These are phyloP conservation scores for Cataglyphis altisquamis DNA, from an alignment of 2,888 invertebrate genomes.

Conservation along the genomic window DNA sequence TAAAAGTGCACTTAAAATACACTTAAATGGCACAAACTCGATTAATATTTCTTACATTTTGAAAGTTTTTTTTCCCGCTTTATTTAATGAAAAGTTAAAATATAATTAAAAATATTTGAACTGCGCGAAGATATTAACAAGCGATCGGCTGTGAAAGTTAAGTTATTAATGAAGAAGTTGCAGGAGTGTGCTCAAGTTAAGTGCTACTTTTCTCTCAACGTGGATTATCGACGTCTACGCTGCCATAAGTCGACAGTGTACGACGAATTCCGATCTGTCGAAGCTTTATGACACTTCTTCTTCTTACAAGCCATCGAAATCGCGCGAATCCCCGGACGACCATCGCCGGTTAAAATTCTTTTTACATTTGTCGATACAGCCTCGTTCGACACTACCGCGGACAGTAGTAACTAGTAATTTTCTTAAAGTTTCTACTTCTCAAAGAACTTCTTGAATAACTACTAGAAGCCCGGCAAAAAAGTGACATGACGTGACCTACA, in stretches of 20 bases:
- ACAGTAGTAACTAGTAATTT: constrained; percentile 37
- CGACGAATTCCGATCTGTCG: constrained; percentile 2
- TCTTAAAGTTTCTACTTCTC: constrained; percentile 50
- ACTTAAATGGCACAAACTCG: neutral
- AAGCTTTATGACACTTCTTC: constrained; percentile 54
- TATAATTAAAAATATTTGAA: neutral
- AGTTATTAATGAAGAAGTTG: constrained; percentile 37
- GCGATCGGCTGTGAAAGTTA: constrained; percentile 28
- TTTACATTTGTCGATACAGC: constrained; percentile 30
- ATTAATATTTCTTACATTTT: neutral
- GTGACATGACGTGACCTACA: constrained; percentile 18
- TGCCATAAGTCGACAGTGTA: constrained; percentile 6
- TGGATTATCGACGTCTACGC: constrained; percentile 42
- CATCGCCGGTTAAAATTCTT: constrained; percentile 37
- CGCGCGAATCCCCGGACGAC: constrained; percentile 42
- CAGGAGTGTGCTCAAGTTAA: constrained; percentile 10
- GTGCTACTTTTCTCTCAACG: constrained; percentile 26
- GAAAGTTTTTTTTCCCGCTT: neutral
- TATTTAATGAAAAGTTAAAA: constrained; percentile 5
- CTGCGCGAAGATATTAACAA: constrained; percentile 30
- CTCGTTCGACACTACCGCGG: neutral
- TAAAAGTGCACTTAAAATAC: neutral
- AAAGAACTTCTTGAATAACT: constrained; percentile 47
- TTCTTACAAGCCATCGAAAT: constrained; percentile 43
- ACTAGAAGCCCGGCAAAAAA: constrained; percentile 26